Evolutionary conservation across 2,113 vertebrate genomes (phyloP), one percentile per base, ranked within the genome.

Genomic region (Eurypyga helias): DNA sequence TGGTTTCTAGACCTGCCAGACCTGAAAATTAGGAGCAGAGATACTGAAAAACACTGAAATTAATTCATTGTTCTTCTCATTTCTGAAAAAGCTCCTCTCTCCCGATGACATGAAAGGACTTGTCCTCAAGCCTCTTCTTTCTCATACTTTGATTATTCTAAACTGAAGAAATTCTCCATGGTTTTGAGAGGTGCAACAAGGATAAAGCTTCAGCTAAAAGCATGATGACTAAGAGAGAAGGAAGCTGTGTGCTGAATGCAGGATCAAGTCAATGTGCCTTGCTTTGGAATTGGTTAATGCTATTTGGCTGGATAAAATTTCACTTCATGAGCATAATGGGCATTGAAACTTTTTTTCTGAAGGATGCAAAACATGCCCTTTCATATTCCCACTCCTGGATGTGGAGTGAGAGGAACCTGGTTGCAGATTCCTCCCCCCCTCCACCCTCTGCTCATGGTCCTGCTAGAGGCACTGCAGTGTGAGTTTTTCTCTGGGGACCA

Each of bases 221-320:
- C 64, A 45, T 23, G 52, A 87, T 94, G 90, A 83, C 83, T 96
- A 89, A 93, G 90, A 91, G 94, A 61, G 81, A 66, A 61, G 34
- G 66, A 95, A 21, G 43, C 72, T 94, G 82, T 0, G 6, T 87
- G 89, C 76, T 94, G 94, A 94, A 96, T 94, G 90, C 77, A 89
- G 61, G 85, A 94, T 82, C 0, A 2, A 79, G 76, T 81, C 92
- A 86, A 67, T 90, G 69, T 78, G 58, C 90, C 93, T 96, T 92
- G 88, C 84, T 95, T 95, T 90, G 7, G 6, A 45, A 88, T 85
- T 79, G 81, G 80, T 71, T 93, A 85, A 93, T 96, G 89, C 61
- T 76, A 29, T 92, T 95, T 93, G 64, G 33, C 83, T 89, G 70
- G 67, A 83, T 93, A 88, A 82, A 79, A 87, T 94, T 93, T 92